Evolutionary conservation across 2,888 invertebrate genomes (phyloP), one percentile per base, ranked within the genome.

Genomic region (Lutraria lutraria): DNA sequence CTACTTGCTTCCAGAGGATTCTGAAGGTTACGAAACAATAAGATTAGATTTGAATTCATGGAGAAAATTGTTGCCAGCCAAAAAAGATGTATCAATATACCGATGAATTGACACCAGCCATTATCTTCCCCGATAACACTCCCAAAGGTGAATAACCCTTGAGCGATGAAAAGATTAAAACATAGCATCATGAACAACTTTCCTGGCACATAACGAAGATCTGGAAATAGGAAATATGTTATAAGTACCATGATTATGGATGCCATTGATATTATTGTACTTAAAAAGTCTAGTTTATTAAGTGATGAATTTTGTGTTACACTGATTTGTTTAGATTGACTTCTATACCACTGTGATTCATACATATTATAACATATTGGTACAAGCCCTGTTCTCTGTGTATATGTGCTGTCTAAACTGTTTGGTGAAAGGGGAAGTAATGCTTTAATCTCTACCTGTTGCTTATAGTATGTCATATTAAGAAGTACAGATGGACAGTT

Each of bases 181-280:
- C 86, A 83, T 0, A 91, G 72, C 10, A 91, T 63, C 83, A 89
- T 83, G 31, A 91, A 83, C 53, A 91, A 34, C 72, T 91, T 91
- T n/a, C 89, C 89, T 19, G 91, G 88, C 19, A 88, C 52, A 52
- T 83, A 88, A 25, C 89, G 76, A 12, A 90, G 81, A 19, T 90
- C 90, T 6, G 86, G 60, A 60, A 90, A 90, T 21, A 88, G 13
- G 12, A 56, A 53, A 63, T 88, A 90, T 10, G 90, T 90, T 0
- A 89, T 15, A 0, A 90, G 82, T 0, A 83, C 81, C 29, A 87
- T 15, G 12, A 87, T 16, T 4, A 82, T 85, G 43, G 85, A 85
- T 10, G 85, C 29, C 85, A 90, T 90, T 12, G 90, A 90, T 8
- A 82, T 31, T 2, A 88, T 19, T 21, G 87, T 90, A n/a, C 85